Percentiles rank a stretch among this genome's conserved stretches.
phyloP scores from a whole-genome alignment of 2,113 vertebrate species.

The Sialia sialis region DNA sequence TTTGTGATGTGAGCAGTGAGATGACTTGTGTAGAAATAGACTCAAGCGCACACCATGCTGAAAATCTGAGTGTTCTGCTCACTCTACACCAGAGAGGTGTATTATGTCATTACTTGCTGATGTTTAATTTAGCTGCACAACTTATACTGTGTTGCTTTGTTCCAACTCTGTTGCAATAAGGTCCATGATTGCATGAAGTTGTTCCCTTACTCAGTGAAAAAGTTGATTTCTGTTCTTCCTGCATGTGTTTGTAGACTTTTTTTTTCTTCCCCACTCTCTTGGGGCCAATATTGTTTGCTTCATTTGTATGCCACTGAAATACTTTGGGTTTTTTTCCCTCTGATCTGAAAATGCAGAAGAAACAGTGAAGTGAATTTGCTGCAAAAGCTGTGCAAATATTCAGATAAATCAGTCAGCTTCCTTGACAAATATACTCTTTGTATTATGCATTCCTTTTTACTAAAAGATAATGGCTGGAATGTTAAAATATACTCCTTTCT shows the following conservation, averaged over 20 bases:
- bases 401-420: conserved; percentile 3
- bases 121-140: neutral
- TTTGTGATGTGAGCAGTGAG: neutral
- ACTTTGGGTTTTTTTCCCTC: neutral
- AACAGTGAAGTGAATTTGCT: conserved; percentile 13
- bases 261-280: neutral
- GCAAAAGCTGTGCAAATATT: conserved; percentile 48
- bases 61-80: neutral
- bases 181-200: neutral
- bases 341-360: conserved; percentile 23
- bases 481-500: neutral
- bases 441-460: neutral
- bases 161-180: neutral
- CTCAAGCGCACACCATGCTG: neutral
- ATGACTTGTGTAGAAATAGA: neutral
- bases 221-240: neutral
- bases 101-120: neutral
- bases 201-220: conserved; percentile 22
- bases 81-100: neutral
- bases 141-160: neutral
- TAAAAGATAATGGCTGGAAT: neutral
- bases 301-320: conserved; percentile 16
- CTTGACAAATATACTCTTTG: conserved; percentile 25
- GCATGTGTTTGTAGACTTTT: neutral
- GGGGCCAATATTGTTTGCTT: neutral